phyloP scores from a whole-genome alignment of 2,113 vertebrate species.

The Hucho hucho region DNA sequence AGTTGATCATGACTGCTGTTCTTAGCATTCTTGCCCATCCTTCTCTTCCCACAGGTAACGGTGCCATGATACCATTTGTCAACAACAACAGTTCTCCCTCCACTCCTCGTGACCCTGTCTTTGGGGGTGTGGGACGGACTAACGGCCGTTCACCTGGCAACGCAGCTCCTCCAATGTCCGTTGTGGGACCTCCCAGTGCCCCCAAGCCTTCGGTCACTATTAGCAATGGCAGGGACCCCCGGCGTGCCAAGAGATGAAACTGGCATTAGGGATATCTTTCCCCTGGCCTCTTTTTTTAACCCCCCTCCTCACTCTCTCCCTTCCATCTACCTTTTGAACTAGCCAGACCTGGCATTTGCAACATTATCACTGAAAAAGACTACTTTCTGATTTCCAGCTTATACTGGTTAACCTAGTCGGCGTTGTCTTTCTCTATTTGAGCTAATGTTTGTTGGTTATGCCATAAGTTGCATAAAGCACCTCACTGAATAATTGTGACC shows the following conservation, averaged over 20 bases:
- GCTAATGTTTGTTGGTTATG: constrained; percentile 8
- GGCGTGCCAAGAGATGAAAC: constrained; percentile 85
- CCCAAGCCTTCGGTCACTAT: constrained; percentile 80
- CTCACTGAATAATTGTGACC: constrained; percentile 30
- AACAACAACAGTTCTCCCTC: constrained; percentile 71
- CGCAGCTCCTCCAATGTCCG: constrained; percentile 62
- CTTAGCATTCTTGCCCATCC: no score
- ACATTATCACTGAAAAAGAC: background rate
- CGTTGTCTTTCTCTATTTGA: constrained; percentile 19
- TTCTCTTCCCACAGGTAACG: constrained; percentile 78
- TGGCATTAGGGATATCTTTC: background rate
- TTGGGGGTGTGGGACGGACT: constrained; percentile 78
- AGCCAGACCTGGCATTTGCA: constrained; percentile 15
- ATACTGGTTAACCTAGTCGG: constrained; percentile 2
- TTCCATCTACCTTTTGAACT: background rate
- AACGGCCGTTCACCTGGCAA: constrained; percentile 82
- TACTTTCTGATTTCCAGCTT: background rate
- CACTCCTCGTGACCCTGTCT: constrained; percentile 71
- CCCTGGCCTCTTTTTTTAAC: background rate
- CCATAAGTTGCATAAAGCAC: constrained; percentile 17
- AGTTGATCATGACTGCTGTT: no score
- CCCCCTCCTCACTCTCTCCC: background rate
- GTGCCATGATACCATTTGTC: constrained; percentile 75
- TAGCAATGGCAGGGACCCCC: constrained; percentile 94
- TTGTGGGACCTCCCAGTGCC: constrained; percentile 52